Evolutionary conservation across 2,888 invertebrate species (phyloP).

Genomic region (Athripsodes cinereus): DNA sequence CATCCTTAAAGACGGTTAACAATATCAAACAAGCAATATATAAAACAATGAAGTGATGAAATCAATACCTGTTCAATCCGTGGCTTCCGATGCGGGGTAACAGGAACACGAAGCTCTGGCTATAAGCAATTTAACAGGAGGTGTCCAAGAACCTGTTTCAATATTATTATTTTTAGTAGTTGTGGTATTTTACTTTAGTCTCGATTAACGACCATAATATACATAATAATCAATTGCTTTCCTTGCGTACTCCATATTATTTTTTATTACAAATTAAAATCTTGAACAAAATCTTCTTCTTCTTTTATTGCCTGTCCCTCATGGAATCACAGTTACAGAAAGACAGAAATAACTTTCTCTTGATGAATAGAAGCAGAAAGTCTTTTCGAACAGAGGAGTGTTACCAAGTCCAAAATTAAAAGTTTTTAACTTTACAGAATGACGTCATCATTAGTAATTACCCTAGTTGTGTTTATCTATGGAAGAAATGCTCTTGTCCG

Average conservation of each 20-base stretch:
- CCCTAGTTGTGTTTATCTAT: too few relatives aligned
- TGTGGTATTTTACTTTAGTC: not conserved
- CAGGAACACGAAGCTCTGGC: not conserved
- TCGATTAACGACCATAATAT: not conserved
- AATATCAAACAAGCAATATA: not conserved
- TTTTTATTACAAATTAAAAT: too few relatives aligned
- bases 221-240: not conserved
- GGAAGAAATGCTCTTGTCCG: too few relatives aligned
- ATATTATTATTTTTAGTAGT: not conserved
- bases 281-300: too few relatives aligned
- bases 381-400: too few relatives aligned
- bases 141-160: not conserved
- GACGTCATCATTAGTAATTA: too few relatives aligned
- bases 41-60: constrained; percentile 2
- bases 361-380: too few relatives aligned
- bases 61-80: not conserved
- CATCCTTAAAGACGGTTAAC: not conserved
- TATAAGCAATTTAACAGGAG: not conserved
- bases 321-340: too few relatives aligned
- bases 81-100: not conserved
- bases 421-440: too few relatives aligned
- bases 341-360: too few relatives aligned
- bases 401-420: too few relatives aligned
- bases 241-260: not conserved
- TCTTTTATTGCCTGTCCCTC: too few relatives aligned